Conservation (phyloP, 2,888 invertebrate genomes). For the Monochamus alternatus region DNA sequence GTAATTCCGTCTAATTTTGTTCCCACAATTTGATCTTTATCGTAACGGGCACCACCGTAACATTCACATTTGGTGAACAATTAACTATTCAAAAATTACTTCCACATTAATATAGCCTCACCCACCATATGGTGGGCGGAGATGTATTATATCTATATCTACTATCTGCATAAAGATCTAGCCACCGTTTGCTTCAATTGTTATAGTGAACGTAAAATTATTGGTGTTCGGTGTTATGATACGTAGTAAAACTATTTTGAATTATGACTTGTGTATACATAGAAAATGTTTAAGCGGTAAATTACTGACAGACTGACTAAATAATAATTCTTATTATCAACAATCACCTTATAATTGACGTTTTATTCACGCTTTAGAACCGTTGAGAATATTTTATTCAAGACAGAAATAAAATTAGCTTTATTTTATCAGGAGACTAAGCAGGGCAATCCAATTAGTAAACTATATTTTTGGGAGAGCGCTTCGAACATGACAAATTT, state of each 20-base stretch:
- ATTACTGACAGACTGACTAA: too few relatives aligned
- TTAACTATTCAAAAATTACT: slow-evolving; percentile 18
- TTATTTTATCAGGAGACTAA: too few relatives aligned
- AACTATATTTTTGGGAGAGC: too few relatives aligned
- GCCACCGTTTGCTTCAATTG: slow-evolving; percentile 3
- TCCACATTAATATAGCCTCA: slow-evolving; percentile 4
- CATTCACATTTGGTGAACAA: slow-evolving; percentile 11
- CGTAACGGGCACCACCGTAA: slow-evolving; percentile 4
- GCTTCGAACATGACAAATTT: too few relatives aligned
- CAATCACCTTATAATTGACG: too few relatives aligned
- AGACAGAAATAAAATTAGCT: too few relatives aligned
- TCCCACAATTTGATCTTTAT: slow-evolving; percentile 7
- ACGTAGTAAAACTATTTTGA: neutral
- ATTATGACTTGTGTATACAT: neutral
- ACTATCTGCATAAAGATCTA: slow-evolving; percentile 1
- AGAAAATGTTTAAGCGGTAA: too few relatives aligned
- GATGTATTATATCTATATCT: slow-evolving; percentile 14
- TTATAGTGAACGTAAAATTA: slow-evolving; percentile 1
- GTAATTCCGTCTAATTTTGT: neutral
- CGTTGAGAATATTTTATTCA: too few relatives aligned
- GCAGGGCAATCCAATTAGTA: too few relatives aligned
- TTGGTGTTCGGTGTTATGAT: neutral
- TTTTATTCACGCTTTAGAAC: too few relatives aligned
- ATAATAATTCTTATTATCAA: too few relatives aligned
- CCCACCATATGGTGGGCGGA: slow-evolving; percentile 9